phyloP scores from a whole-genome alignment of 2,888 invertebrate species.

The Achlya flavicornis region DNA sequence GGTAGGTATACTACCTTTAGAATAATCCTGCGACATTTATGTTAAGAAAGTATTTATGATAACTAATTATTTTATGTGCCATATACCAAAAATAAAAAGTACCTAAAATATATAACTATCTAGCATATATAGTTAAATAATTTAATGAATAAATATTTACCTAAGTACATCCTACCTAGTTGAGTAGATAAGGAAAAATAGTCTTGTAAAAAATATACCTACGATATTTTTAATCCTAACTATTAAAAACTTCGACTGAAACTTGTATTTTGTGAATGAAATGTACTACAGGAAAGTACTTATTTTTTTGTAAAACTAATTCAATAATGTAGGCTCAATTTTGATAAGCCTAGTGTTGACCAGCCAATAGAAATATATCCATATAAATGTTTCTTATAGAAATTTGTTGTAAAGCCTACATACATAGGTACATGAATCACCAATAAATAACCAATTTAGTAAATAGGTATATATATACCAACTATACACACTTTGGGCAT shows the following conservation, averaged over 20 bases:
- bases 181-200: background rate
- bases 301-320: background rate
- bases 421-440: too few relatives aligned
- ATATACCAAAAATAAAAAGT: slow-evolving; percentile 55
- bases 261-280: background rate
- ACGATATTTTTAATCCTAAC: background rate
- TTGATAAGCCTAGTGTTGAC: too few relatives aligned
- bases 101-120: slow-evolving; percentile 25
- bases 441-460: too few relatives aligned
- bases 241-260: background rate
- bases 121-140: background rate
- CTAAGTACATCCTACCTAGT: background rate
- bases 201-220: background rate
- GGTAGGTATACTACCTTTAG: background rate
- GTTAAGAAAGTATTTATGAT: slow-evolving; percentile 30
- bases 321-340: background rate
- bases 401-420: too few relatives aligned
- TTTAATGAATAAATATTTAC: background rate
- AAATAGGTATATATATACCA: too few relatives aligned
- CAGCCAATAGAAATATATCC: too few relatives aligned
- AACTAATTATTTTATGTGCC: slow-evolving; percentile 39
- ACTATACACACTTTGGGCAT: too few relatives aligned
- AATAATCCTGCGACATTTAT: slow-evolving; percentile 33
- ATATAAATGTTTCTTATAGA: too few relatives aligned
- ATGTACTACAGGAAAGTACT: background rate